Base-by-base conservation (phyloP, 2,113 vertebrate genomes). In the Pao palembangensis region DNA sequence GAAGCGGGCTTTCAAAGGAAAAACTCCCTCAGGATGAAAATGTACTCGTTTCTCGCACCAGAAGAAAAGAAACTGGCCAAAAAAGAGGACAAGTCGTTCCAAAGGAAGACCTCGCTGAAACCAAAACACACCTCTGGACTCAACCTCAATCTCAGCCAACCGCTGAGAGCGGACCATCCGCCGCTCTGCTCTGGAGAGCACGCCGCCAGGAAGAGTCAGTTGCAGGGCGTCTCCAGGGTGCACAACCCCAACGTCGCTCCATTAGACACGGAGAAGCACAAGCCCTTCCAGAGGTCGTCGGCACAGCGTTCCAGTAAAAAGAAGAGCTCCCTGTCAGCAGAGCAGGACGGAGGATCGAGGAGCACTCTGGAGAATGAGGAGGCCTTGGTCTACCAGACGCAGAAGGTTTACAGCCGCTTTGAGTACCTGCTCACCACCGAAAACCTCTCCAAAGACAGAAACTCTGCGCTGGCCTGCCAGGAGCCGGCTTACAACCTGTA, bases 321-420 rank as follows among this genome's bases (percentile, higher is more conserved):
- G 0, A 82, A 76, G 76, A 20, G 60, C 0, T 67, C 23, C 10
- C 17, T 14, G 0, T 12, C 61, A 7, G 43, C 34, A 14, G 83
- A 79, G 17, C 74, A 59, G 62, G 72, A 75, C 8, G n/a, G 5
- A 15, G 59, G 55, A 17, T 71, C 67, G 0, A 28, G 10, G 28
- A 51, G 21, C 44, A 31, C 69, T 3, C 48, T 50, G 43, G 49
- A 72, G 0, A 31, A 54, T 0, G 56, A 75, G 25, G 63, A 1
- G 19, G 52, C 14, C 0, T 8, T 51, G 0, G n/a, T 18, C 20
- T 25, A 44, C 15, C 63, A 75, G 4, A 68, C 41, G 43, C 55
- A 75, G 28, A 81, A 70, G 3, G 85, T 89, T 59, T 94, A 94
- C 55, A 94, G 94, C 71, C 92, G 92, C 12, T 95, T 92, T 46